Conservation (phyloP, 2,113 vertebrate genomes). For the Oreochromis niloticus region DNA sequence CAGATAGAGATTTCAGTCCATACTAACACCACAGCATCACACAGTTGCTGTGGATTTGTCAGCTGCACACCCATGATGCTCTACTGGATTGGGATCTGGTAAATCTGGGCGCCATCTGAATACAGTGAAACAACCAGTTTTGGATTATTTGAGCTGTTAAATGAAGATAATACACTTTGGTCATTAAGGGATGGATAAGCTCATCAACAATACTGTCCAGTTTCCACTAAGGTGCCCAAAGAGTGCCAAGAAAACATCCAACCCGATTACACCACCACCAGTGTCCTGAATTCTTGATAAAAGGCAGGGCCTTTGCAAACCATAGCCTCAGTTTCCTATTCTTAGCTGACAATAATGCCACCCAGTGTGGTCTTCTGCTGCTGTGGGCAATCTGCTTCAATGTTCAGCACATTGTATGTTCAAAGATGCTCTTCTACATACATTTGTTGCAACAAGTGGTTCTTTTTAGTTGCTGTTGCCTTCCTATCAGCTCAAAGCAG, state of each 20-base stretch:
- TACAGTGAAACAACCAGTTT: background rate
- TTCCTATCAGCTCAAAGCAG: background rate
- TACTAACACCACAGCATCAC: background rate
- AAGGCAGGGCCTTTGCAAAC: background rate
- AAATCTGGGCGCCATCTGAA: background rate
- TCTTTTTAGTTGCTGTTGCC: background rate
- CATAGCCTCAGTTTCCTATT: background rate
- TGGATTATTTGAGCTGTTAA: background rate
- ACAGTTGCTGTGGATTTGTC: background rate
- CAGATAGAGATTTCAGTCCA: background rate
- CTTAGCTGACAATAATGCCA: background rate
- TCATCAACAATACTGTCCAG: background rate
- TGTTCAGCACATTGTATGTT: background rate
- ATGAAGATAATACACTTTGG: background rate
- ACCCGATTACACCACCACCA: background rate
- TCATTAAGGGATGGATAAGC: background rate
- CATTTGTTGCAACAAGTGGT: background rate
- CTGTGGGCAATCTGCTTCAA: background rate
- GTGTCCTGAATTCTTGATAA: background rate
- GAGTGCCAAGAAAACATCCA: background rate
- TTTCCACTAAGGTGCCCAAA: background rate
- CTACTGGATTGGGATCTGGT: background rate
- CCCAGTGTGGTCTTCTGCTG: background rate
- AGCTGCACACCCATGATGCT: background rate
- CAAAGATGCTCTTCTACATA: background rate